Evolutionary conservation across 2,797 vertebrate genomes (phyloP).

Genomic region (Syngnathus rostellatus): DNA sequence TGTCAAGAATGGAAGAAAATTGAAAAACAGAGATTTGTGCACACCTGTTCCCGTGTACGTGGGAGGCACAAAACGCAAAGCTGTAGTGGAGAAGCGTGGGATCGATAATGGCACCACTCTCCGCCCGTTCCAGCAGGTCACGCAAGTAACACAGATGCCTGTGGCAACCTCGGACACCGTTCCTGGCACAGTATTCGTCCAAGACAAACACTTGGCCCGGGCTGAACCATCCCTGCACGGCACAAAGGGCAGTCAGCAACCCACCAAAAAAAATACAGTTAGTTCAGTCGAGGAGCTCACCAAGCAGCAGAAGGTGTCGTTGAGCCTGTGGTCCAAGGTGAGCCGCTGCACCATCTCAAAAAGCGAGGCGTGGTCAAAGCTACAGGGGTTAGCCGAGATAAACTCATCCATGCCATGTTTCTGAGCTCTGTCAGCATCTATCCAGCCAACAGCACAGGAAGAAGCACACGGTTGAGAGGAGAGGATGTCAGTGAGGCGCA

Average conservation of each 20-base stretch:
- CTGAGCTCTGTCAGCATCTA: constrained; percentile 99
- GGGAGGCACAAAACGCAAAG: constrained; percentile 97
- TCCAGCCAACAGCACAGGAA: constrained; percentile 71
- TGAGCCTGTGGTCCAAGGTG: constrained; percentile 98
- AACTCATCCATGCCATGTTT: constrained; percentile 99
- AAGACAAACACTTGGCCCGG: constrained; percentile 97
- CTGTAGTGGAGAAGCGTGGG: constrained; percentile 99
- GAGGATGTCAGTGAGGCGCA: constrained; percentile 59
- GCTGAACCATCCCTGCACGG: constrained; percentile 95
- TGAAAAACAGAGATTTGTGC: neutral
- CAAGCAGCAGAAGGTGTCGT: constrained; percentile 98
- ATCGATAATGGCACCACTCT: constrained; percentile 97
- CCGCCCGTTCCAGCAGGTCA: constrained; percentile 90
- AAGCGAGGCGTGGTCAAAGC: constrained; percentile 93
- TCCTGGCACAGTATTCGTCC: constrained; percentile 95
- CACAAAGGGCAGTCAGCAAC: neutral
- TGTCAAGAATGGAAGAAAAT: neutral
- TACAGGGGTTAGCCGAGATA: constrained; percentile 98
- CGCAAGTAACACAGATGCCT: constrained; percentile 95
- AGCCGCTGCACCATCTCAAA: constrained; percentile 97
- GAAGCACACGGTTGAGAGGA: constrained; percentile 90
- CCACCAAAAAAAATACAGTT: too few species aligned
- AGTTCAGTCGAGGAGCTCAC: constrained; percentile 61
- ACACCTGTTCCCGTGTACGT: constrained; percentile 97
- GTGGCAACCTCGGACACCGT: constrained; percentile 94